Evolutionary conservation across 1,140 invertebrate genomes (phyloP).

Genomic region (Scaptomyza pallida): DNA sequence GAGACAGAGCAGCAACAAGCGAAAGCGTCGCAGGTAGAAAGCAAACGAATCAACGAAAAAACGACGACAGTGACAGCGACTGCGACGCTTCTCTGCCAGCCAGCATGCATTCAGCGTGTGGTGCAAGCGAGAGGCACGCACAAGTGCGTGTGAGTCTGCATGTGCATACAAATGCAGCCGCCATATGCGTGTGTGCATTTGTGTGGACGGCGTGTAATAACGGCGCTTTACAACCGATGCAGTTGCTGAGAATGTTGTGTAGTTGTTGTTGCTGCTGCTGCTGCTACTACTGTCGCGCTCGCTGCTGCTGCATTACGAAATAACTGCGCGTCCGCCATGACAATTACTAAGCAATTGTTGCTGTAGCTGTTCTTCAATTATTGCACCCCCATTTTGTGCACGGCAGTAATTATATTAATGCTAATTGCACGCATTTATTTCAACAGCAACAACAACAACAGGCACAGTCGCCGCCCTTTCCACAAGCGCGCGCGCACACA

Average conservation of each 20-base stretch:
- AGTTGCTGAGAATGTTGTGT: slow-evolving; percentile 20
- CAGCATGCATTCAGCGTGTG: neutral
- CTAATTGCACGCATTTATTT: slow-evolving; percentile 74
- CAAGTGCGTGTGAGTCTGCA: slow-evolving; percentile 50
- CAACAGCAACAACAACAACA: slow-evolving; percentile 23
- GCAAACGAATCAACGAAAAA: slow-evolving; percentile 40
- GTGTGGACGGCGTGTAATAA: slow-evolving; percentile 38
- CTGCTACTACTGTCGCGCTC: slow-evolving; percentile 32
- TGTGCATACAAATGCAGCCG: slow-evolving; percentile 1
- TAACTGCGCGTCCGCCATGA: slow-evolving; percentile 48
- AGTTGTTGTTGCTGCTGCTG: slow-evolving; percentile 17
- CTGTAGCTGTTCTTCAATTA: slow-evolving; percentile 46
- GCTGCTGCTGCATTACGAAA: slow-evolving; percentile 67
- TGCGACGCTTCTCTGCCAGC: slow-evolving; percentile 11
- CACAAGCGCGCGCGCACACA: slow-evolving; percentile 27
- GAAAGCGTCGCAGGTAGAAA: slow-evolving; percentile 71
- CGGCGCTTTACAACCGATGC: slow-evolving; percentile 51
- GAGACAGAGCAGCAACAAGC: slow-evolving; percentile 41
- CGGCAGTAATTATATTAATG: slow-evolving; percentile 69
- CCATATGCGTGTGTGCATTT: slow-evolving; percentile 16
- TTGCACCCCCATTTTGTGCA: slow-evolving; percentile 52
- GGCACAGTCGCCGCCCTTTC: slow-evolving; percentile 48
- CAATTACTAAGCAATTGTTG: slow-evolving; percentile 72
- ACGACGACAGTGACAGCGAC: slow-evolving; percentile 21
- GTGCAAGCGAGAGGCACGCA: slow-evolving; percentile 51